Evolutionary conservation across 2,113 vertebrate genomes (phyloP), one percentile per base, ranked within the genome.

Genomic region (Chloroceryle aenea): DNA sequence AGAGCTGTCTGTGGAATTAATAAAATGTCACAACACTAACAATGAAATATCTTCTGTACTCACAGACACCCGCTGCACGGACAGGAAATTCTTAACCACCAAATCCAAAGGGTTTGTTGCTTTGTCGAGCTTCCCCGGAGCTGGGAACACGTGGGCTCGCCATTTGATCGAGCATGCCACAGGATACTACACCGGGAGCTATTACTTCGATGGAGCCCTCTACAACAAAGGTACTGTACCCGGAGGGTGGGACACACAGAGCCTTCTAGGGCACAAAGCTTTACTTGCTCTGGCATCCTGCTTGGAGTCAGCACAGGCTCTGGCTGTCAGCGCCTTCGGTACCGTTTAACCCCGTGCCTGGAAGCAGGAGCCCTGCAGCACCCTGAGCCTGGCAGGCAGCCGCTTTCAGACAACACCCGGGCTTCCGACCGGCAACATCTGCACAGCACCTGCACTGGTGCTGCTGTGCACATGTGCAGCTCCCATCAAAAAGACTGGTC

Each of bases 141-240:
- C 99, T 2, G 99, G 99, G 17, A 99, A 99, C 93, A 99, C 99
- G 0, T 99, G 99, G 99, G 98, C 99, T 6, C 98, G 99, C 5
- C 99, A 99, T 90, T 97, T 99, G 95, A 99, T 99, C 6, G 99
- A 99, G 94, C 99, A 99, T 0, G 98, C 99, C 86, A 99, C 99
- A 0, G 99, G 99, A 66, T 99, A 98, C 98, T 99, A 99, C 96
- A 99, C 99, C 0, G 99, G 99, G 53, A 99, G 99, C 97, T 99
- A 99, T 79, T 99, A 99, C 93, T 99, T 99, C 7, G 99, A 99
- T 6, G 99, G 99, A 90, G 98, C 99, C 0, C 98, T 99, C 27
- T 99, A 99, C 96, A 99, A 99, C 97, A 99, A 99, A 98, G 99
- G 99, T 99, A 96, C 42, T 2, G 4, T 19, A 30, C 5, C 21